phyloP scores from a whole-genome alignment of 2,888 invertebrate genomes.

The Protonemura montana region DNA sequence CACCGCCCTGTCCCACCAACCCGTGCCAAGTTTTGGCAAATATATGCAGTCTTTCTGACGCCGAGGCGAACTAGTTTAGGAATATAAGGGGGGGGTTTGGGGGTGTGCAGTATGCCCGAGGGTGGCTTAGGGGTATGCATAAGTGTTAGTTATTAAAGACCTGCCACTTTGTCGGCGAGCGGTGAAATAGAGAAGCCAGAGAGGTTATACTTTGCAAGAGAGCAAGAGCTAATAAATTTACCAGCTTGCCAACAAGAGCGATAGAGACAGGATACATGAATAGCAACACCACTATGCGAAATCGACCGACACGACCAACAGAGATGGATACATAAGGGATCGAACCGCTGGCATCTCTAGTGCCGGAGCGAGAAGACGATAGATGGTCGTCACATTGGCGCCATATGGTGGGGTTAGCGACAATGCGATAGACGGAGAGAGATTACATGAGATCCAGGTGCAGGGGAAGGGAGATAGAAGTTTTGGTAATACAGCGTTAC shows the following conservation, averaged over 20 bases:
- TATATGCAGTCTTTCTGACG: background rate
- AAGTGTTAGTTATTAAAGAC: slow-evolving; percentile 12
- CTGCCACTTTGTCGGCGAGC: background rate
- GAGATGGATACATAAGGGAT: background rate
- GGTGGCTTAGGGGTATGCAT: background rate
- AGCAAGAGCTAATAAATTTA: background rate
- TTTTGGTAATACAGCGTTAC: background rate
- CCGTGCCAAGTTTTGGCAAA: background rate
- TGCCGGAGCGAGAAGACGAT: background rate
- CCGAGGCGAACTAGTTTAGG: background rate
- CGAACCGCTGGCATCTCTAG: background rate
- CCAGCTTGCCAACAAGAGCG: background rate
- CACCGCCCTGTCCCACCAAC: background rate
- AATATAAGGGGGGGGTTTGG: background rate
- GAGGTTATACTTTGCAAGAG: background rate
- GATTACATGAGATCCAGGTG: background rate
- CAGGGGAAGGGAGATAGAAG: background rate
- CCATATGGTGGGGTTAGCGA: background rate
- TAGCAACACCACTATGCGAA: background rate
- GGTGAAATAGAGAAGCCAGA: background rate
- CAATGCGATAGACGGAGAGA: background rate
- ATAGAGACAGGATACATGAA: background rate
- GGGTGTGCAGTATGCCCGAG: background rate
- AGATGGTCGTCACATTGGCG: background rate
- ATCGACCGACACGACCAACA: background rate